phyloP scores from a whole-genome alignment of 2,113 vertebrate species.

The Furnarius figulus region DNA sequence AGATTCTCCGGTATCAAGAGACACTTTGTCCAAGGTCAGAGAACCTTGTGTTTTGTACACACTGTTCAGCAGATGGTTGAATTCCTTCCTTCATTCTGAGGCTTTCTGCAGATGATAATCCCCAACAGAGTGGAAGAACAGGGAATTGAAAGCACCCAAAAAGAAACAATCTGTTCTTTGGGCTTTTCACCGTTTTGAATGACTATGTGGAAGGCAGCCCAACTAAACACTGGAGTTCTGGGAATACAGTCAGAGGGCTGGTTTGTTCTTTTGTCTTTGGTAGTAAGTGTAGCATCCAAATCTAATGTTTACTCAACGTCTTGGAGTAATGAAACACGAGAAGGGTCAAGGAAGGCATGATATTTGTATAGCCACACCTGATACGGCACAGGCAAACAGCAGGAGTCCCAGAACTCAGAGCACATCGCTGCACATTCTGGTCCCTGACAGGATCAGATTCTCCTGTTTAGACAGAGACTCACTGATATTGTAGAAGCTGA shows the following conservation, averaged over 20 bases:
- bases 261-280: neutral
- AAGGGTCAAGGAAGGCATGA: neutral
- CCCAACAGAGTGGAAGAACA: neutral
- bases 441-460: neutral
- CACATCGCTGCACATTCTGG: fast-evolving
- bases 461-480: neutral
- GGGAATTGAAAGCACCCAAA: neutral
- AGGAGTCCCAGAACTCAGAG: neutral
- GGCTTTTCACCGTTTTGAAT: neutral
- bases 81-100: neutral
- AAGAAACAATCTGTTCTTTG: neutral
- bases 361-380: neutral
- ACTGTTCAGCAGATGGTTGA: constrained; percentile 12
- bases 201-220: neutral
- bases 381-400: neutral
- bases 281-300: neutral
- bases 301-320: neutral
- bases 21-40: neutral
- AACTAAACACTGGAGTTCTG: neutral
- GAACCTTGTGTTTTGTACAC: neutral
- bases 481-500: neutral
- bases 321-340: neutral
- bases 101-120: neutral
- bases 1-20: neutral
- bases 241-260: neutral